Conservation (phyloP, 2,113 vertebrate genomes). For the Callithrix jacchus region DNA sequence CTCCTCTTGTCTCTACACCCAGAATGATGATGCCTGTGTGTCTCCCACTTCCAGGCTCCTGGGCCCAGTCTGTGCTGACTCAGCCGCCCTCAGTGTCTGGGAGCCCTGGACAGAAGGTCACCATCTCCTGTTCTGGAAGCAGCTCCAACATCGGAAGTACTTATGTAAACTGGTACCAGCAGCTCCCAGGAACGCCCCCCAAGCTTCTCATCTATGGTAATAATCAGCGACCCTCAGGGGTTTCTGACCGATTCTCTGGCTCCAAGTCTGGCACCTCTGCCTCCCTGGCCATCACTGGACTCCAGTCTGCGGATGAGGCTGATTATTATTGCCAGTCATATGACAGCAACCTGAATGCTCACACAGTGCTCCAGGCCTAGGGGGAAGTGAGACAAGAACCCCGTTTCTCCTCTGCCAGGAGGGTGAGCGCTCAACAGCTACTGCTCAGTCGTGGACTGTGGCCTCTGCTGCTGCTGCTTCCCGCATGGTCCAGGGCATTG, state of each 20-base stretch:
- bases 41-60: neutral
- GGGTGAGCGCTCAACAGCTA: neutral
- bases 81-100: fast-evolving
- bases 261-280: fast-evolving
- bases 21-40: neutral
- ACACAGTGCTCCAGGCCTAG: neutral
- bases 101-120: neutral
- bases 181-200: neutral
- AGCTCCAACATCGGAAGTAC: neutral
- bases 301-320: neutral
- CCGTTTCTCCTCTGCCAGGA: no score
- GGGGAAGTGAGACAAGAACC: neutral
- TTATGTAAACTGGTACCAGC: neutral
- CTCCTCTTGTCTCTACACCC: neutral
- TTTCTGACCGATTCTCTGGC: neutral
- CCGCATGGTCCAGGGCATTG: no score
- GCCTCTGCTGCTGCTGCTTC: neutral
- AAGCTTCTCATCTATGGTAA: neutral
- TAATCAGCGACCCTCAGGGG: fast-evolving
- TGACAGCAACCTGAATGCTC: fast-evolving
- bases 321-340: neutral
- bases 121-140: neutral
- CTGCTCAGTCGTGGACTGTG: neutral
- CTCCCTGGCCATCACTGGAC: neutral
- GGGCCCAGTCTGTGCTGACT: neutral